These are phyloP conservation scores for Gallinago solitaria DNA, from an alignment of 2,797 vertebrate genomes.

Conservation along the genomic window DNA sequence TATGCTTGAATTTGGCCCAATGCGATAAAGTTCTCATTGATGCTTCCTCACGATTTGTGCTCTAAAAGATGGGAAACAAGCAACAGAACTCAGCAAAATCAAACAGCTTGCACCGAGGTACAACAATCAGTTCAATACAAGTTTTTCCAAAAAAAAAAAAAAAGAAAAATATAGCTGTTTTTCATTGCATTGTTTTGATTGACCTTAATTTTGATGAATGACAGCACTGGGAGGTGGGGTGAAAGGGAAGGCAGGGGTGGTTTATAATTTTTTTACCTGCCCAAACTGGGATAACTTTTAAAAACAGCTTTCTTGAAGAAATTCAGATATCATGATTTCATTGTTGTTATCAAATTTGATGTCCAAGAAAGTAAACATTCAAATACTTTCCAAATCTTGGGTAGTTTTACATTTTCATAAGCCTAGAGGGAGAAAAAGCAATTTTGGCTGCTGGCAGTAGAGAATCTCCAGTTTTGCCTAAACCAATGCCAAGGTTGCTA, in stretches of 20 bases:
- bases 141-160: background rate
- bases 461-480: background rate
- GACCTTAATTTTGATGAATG: background rate
- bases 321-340: background rate
- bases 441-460: background rate
- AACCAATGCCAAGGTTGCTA: background rate
- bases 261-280: background rate
- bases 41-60: background rate
- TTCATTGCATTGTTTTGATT: background rate
- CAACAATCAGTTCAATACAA: background rate
- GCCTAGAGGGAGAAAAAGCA: background rate
- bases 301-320: background rate
- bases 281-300: background rate
- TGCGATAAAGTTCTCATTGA: background rate
- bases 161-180: background rate
- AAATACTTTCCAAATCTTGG: background rate
- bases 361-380: background rate
- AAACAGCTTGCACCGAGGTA: background rate
- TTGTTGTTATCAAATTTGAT: background rate
- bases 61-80: background rate
- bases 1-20: background rate
- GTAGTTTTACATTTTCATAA: background rate
- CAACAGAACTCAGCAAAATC: background rate
- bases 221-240: background rate
- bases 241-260: background rate